These are phyloP conservation scores for Lasiurus cinereus DNA, from an alignment of 2,113 vertebrate genomes.

Conservation along the genomic window DNA sequence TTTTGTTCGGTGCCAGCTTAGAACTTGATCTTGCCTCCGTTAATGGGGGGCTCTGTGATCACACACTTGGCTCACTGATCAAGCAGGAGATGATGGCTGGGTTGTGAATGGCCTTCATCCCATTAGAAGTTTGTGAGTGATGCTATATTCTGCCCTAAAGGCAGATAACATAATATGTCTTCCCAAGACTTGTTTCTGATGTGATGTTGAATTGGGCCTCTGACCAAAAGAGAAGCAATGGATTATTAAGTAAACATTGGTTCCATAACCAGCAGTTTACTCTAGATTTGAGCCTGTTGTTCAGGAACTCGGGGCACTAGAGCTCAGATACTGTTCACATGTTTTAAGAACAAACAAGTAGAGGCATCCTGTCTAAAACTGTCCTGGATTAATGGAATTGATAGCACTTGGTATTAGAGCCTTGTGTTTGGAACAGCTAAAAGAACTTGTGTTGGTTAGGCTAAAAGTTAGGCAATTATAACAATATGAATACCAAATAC, in stretches of 20 bases:
- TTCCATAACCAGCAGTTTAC: background rate
- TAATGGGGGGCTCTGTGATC: background rate
- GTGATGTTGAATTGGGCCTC: background rate
- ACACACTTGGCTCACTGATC: constrained; percentile 15
- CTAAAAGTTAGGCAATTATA: background rate
- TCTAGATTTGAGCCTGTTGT: background rate
- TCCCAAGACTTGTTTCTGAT: background rate
- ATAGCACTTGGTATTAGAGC: background rate
- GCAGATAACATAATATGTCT: constrained; percentile 6
- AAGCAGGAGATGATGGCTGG: constrained; percentile 41
- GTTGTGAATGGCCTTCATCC: too few species aligned
- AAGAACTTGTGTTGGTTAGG: background rate
- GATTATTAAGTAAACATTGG: constrained; percentile 4
- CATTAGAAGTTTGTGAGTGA: constrained; percentile 60
- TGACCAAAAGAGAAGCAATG: constrained; percentile 21
- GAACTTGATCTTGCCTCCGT: constrained; percentile 45
- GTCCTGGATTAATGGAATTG: background rate
- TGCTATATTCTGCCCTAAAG: background rate
- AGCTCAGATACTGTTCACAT: background rate
- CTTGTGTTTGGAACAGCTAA: constrained; percentile 28
- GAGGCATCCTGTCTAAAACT: background rate
- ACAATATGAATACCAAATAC: background rate
- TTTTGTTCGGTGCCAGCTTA: constrained; percentile 64
- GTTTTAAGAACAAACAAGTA: constrained; percentile 53
- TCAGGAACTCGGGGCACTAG: background rate